These are phyloP conservation scores for Rhagophthalmus giganteus DNA, from an alignment of 2,888 invertebrate species.

Conservation along the genomic window DNA sequence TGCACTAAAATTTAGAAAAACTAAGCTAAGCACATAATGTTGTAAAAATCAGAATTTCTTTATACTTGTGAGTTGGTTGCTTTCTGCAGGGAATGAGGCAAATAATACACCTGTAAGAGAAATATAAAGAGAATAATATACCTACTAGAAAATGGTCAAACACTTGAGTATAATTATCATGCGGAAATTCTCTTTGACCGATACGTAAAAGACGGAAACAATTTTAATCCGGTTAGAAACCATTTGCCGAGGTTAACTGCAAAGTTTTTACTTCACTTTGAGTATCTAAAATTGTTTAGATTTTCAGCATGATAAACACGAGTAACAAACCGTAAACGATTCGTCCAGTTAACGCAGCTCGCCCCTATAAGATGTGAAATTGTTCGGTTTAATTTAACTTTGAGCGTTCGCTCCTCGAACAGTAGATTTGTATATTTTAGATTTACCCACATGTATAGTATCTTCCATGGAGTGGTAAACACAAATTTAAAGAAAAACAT, in stretches of 20 bases:
- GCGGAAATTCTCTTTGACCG: too few species aligned
- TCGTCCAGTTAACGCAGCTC: neutral
- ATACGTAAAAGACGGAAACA: too few species aligned
- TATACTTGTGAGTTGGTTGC: too few species aligned
- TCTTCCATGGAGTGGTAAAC: conserved; percentile 17
- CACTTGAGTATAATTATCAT: too few species aligned
- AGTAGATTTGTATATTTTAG: conserved; percentile 9
- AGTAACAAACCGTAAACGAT: neutral
- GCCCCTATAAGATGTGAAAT: neutral
- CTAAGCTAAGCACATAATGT: too few species aligned
- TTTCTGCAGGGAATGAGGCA: too few species aligned
- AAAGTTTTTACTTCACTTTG: neutral
- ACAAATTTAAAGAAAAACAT: conserved; percentile 21
- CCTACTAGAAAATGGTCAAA: too few species aligned
- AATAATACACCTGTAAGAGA: too few species aligned
- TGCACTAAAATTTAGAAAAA: too few species aligned
- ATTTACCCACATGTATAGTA: conserved; percentile 8
- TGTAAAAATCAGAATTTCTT: too few species aligned
- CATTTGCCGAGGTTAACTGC: neutral
- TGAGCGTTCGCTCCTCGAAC: neutral
- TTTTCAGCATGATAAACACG: neutral
- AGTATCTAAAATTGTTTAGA: neutral
- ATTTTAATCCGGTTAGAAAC: too few species aligned
- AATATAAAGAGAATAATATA: too few species aligned
- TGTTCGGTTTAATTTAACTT: neutral